Conservation (phyloP, 2,113 vertebrate species). For the Cephalophus harveyi region DNA sequence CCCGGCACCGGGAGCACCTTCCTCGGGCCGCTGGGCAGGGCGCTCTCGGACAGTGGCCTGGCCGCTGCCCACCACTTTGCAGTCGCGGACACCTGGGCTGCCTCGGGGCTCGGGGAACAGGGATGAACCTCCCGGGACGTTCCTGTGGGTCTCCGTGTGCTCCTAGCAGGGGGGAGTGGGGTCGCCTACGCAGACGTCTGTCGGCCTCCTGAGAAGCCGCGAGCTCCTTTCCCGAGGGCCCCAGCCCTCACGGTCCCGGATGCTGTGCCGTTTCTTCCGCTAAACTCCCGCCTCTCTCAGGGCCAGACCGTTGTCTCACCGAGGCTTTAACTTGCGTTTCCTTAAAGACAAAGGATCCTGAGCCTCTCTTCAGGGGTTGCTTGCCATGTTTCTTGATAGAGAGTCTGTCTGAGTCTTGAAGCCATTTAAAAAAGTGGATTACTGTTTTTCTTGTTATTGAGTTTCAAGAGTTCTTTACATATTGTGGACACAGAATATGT, state of each 20-base stretch:
- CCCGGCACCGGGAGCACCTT: background rate
- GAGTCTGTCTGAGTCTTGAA: background rate
- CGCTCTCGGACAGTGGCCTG: fast-evolving
- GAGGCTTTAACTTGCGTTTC: background rate
- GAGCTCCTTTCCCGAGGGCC: background rate
- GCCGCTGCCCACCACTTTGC: background rate
- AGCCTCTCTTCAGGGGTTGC: background rate
- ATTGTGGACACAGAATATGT: background rate
- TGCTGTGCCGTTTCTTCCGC: background rate
- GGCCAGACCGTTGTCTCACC: background rate
- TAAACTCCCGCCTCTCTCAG: background rate
- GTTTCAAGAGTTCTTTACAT: background rate
- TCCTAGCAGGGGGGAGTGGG: no score
- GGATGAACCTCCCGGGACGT: background rate
- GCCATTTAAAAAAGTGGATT: background rate
- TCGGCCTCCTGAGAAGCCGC: background rate
- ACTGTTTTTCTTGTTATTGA: background rate
- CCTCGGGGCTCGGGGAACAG: background rate
- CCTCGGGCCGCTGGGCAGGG: no score
- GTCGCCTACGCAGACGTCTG: fast-evolving
- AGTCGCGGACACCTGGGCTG: background rate
- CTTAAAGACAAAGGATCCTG: background rate
- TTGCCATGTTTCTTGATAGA: background rate
- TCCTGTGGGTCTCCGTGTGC: background rate
- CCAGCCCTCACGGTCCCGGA: background rate